phyloP scores from a whole-genome alignment of 2,113 vertebrate genomes.

The Hippotragus niger region DNA sequence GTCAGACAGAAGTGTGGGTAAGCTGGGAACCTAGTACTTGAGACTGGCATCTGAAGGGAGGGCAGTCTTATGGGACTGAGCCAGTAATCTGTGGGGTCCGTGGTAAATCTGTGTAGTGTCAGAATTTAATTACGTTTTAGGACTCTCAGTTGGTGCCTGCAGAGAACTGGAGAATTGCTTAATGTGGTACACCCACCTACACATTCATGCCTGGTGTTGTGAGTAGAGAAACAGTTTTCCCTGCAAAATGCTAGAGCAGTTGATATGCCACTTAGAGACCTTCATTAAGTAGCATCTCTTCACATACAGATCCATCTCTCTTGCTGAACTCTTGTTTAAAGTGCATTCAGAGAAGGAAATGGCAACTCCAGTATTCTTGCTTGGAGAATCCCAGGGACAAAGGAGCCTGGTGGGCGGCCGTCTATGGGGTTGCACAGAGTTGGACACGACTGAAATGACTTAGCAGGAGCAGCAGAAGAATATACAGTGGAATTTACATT shows the following conservation, averaged over 20 bases:
- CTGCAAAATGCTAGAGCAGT: neutral
- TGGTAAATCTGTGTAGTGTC: neutral
- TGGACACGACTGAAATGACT: neutral
- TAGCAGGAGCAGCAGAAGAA: neutral
- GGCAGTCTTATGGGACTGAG: neutral
- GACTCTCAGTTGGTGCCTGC: neutral
- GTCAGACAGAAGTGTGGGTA: neutral
- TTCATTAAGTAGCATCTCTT: constrained; percentile 32
- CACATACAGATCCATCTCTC: neutral
- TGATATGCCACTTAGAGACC: neutral
- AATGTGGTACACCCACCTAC: neutral
- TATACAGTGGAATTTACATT: constrained; percentile 40
- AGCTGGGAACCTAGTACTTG: neutral
- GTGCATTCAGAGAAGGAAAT: neutral
- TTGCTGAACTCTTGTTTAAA: constrained; percentile 31
- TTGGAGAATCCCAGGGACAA: neutral
- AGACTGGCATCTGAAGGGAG: neutral
- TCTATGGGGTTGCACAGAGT: neutral
- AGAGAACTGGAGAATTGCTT: neutral
- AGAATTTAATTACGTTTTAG: neutral
- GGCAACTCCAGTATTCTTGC: neutral
- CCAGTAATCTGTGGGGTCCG: neutral
- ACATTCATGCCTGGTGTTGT: neutral
- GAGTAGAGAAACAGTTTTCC: neutral
- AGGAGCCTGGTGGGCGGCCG: fast-evolving